Evolutionary conservation across 1,140 invertebrate species (phyloP).

Genomic region (Laupala kohalensis): DNA sequence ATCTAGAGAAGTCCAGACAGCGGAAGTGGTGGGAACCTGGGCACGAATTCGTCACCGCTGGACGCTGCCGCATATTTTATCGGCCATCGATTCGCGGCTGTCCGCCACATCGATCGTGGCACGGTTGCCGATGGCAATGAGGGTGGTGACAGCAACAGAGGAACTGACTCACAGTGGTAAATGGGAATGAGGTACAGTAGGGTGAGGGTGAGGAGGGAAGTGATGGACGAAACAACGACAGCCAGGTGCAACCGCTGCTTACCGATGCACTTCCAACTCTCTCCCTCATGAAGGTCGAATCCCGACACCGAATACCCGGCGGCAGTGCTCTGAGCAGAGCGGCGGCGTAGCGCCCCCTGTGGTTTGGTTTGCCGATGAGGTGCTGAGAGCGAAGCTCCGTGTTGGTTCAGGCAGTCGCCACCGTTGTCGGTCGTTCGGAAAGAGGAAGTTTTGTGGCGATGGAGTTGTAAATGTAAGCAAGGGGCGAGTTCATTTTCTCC

Average conservation of each 20-base stretch:
- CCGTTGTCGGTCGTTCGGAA: too few relatives aligned
- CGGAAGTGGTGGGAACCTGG: too few relatives aligned
- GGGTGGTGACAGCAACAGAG: too few relatives aligned
- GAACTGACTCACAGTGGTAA: too few relatives aligned
- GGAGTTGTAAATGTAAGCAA: too few relatives aligned
- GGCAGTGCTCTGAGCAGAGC: neutral
- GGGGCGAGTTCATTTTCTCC: too few relatives aligned
- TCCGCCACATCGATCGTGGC: neutral
- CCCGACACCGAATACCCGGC: too few relatives aligned
- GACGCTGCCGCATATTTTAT: neutral
- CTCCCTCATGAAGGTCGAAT: neutral
- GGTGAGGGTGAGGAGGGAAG: neutral
- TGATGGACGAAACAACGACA: neutral
- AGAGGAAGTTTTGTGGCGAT: too few relatives aligned
- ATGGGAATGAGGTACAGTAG: too few relatives aligned
- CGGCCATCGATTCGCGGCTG: neutral
- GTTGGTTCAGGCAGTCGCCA: neutral
- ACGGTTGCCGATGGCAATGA: neutral
- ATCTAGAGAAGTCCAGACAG: too few relatives aligned
- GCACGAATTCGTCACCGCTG: neutral
- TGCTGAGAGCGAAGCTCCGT: neutral
- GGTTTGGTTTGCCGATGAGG: neutral
- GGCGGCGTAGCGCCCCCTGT: neutral
- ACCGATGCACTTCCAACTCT: neutral
- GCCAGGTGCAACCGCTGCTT: neutral